phyloP scores from a whole-genome alignment of 2,113 vertebrate species.

The Chloropsis cyanopogon region DNA sequence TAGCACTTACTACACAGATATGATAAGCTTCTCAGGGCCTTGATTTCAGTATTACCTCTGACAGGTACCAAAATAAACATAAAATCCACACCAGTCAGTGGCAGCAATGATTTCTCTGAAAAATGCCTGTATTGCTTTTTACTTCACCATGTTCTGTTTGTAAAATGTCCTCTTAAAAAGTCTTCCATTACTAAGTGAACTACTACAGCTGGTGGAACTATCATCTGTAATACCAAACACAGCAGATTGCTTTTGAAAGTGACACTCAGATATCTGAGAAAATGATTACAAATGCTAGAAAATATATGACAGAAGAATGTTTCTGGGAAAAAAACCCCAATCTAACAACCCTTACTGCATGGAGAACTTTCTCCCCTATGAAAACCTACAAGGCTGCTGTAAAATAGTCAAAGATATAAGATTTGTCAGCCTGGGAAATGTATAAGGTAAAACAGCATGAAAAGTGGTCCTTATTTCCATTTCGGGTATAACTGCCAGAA shows the following conservation, averaged over 20 bases:
- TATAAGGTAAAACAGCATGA: background rate
- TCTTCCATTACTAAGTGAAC: background rate
- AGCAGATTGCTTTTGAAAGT: background rate
- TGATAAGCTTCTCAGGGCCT: background rate
- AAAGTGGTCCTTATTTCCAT: background rate
- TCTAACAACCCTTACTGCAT: background rate
- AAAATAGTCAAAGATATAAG: background rate
- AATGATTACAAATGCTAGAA: background rate
- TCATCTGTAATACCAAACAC: background rate
- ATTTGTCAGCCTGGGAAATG: background rate
- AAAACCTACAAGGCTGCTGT: background rate
- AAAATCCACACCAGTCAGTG: background rate
- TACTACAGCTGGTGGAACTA: background rate
- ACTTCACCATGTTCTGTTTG: background rate
- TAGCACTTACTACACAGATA: background rate
- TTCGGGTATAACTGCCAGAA: background rate
- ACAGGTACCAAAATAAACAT: background rate
- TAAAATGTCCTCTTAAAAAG: background rate
- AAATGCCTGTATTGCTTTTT: background rate
- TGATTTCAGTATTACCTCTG: background rate
- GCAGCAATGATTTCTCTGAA: background rate
- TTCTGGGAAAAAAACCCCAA: background rate
- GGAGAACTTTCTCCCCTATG: background rate
- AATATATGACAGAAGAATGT: background rate
- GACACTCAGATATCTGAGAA: background rate